Base-by-base conservation (phyloP, 2,888 invertebrate genomes). In the Helicoverpa assulta region DNA sequence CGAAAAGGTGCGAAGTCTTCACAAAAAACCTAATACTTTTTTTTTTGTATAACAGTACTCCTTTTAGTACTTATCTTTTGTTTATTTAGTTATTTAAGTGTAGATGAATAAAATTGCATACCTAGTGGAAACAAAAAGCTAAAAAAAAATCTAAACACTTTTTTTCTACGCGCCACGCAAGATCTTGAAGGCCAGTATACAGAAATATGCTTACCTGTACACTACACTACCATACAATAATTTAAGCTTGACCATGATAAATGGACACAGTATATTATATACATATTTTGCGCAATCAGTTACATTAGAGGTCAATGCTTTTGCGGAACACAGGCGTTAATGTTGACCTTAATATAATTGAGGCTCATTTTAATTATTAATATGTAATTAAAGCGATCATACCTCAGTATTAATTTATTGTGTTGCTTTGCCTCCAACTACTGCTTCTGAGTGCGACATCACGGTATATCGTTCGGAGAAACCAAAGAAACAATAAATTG, bases 401-500 rank as follows among this genome's bases (percentile, higher is more conserved):
- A 86, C 80, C 85, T 86, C 87, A 87, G 86, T 87, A 88, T 87
- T 88, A 86, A 80, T 81, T 82, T 88, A 83, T 83, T 82, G 70
- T 76, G 59, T 80, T 76, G 75, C 77, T 83, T 80, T 78, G 76
- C 75, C 57, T 74, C 56, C 52, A 57, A 62, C 33, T 62, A 64
- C 74, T 82, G 73, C 33, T 76, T 75, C 75, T 78, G 70, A 74
- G 68, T 72, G 40, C 14, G 70, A 75, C 53, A 47, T 57, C 53
- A 63, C 21, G 7, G 12, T 59, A 33, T 53, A 59, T 57, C 12
- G 47, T 57, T 57, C 52, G 55, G n/a, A 43, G 60, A 67, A 37
- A 63, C 73, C 78, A 77, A 73, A 77, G 67, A 73, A 37, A 33
- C 2, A 26, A 52, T 14, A 19, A 47, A 65, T 47, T 55, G 26